phyloP scores from a whole-genome alignment of 2,113 vertebrate species.

The Gracilinanus agilis region DNA sequence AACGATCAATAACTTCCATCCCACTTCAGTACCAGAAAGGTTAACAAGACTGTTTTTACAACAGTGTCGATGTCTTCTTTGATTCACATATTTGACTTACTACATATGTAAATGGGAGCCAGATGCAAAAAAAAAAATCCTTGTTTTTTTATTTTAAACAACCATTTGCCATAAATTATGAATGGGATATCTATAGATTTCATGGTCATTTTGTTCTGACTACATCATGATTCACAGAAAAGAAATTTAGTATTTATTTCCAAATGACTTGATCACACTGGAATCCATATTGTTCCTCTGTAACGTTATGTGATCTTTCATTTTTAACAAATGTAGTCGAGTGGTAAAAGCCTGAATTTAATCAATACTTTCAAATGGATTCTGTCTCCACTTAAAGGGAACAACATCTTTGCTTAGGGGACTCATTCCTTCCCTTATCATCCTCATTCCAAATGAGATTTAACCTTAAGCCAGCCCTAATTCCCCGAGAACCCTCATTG shows the following conservation, averaged over 20 bases:
- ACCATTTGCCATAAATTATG: background rate
- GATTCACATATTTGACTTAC: slow-evolving; percentile 23
- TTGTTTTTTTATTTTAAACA: background rate
- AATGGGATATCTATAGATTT: background rate
- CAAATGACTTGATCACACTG: background rate
- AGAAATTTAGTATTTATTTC: background rate
- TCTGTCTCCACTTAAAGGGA: background rate
- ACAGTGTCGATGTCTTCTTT: background rate
- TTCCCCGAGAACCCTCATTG: background rate
- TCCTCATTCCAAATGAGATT: background rate
- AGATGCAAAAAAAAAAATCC: background rate
- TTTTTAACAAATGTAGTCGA: slow-evolving; percentile 14
- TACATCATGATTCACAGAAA: background rate
- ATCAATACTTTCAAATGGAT: background rate
- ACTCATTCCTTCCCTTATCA: background rate
- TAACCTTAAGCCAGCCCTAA: slow-evolving; percentile 1
- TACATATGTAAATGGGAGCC: background rate
- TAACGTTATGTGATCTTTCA: background rate
- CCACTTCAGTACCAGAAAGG: background rate
- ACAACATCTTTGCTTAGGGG: background rate
- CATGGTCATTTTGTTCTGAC: background rate
- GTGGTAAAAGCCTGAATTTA: background rate
- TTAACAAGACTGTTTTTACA: background rate
- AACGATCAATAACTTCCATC: background rate
- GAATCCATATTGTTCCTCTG: background rate